Percentiles rank a stretch among this genome's conserved stretches.
Conservation (phyloP, 2,888 invertebrate genomes). For the Acrocyrtus sp. region DNA sequence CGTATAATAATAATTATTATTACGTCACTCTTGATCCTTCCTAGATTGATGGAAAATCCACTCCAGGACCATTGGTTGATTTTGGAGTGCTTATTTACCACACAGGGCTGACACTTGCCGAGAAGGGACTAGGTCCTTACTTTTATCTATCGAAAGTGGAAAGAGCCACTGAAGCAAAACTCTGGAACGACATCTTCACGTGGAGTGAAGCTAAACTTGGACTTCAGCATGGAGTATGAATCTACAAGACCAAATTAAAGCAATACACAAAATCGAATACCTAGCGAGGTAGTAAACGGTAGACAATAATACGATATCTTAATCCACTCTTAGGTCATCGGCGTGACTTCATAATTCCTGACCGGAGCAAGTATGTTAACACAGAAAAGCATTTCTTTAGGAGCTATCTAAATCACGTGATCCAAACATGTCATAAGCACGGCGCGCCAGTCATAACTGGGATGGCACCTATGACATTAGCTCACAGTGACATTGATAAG, state of each 20-base stretch:
- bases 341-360: slow-evolving; percentile 73
- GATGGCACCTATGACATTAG: slow-evolving; percentile 74
- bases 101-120: slow-evolving; percentile 70
- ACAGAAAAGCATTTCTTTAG: slow-evolving; percentile 74
- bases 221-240: slow-evolving; percentile 71
- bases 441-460: slow-evolving; percentile 76
- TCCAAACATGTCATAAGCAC: slow-evolving; percentile 72
- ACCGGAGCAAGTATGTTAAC: slow-evolving; percentile 75
- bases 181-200: slow-evolving; percentile 78
- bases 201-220: slow-evolving; percentile 72
- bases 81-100: slow-evolving; percentile 77
- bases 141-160: slow-evolving; percentile 80
- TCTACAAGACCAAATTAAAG: too few relatives aligned
- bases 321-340: slow-evolving; percentile 72
- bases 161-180: slow-evolving; percentile 72
- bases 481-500: slow-evolving; percentile 65
- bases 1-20: too few relatives aligned
- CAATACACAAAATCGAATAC: not conserved
- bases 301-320: slow-evolving; percentile 10
- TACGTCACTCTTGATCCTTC: too few relatives aligned
- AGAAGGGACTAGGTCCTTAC: slow-evolving; percentile 73
- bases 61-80: slow-evolving; percentile 76
- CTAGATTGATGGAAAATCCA: slow-evolving; percentile 70
- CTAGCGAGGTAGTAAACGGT: not conserved
- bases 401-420: slow-evolving; percentile 73